phyloP scores from a whole-genome alignment of 1,140 invertebrate genomes.

The Lepeophtheirus salmonis region DNA sequence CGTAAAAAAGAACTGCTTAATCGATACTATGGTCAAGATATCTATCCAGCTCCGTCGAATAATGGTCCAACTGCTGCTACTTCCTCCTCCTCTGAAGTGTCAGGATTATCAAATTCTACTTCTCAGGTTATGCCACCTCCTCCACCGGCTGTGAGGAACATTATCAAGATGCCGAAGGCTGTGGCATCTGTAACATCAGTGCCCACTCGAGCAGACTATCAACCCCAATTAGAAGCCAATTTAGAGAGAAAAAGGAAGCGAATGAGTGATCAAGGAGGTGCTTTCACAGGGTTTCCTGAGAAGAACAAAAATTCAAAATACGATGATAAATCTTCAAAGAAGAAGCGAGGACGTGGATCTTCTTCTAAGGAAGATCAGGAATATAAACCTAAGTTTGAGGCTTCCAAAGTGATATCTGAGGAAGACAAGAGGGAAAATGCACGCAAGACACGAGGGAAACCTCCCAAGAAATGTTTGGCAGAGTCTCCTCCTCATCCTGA shows the following conservation, averaged over 20 bases:
- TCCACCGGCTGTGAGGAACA: constrained; percentile 43
- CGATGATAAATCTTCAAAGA: constrained; percentile 4
- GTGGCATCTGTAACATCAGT: constrained; percentile 64
- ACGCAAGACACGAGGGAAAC: constrained; percentile 13
- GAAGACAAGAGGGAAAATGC: constrained; percentile 1
- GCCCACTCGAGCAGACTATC: constrained; percentile 58
- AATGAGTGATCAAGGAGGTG: background rate
- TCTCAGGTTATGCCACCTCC: constrained; percentile 23
- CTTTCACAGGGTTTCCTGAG: background rate
- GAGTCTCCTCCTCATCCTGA: constrained; percentile 4
- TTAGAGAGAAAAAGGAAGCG: constrained; percentile 16
- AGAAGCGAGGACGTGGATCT: constrained; percentile 1
- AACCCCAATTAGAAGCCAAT: constrained; percentile 17
- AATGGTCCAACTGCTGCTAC: background rate
- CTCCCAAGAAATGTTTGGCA: constrained; percentile 16
- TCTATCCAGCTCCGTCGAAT: constrained; percentile 6
- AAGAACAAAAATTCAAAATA: background rate
- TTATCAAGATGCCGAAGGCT: constrained; percentile 64
- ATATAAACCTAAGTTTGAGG: constrained; percentile 14
- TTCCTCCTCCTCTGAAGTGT: background rate
- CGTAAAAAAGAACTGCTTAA: constrained; percentile 16
- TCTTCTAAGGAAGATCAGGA: constrained; percentile 7
- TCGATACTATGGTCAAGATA: constrained; percentile 13
- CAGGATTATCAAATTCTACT: no score
- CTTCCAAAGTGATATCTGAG: background rate